These are phyloP conservation scores for Datnioides undecimradiatus DNA, from an alignment of 2,113 vertebrate genomes.

Conservation along the genomic window DNA sequence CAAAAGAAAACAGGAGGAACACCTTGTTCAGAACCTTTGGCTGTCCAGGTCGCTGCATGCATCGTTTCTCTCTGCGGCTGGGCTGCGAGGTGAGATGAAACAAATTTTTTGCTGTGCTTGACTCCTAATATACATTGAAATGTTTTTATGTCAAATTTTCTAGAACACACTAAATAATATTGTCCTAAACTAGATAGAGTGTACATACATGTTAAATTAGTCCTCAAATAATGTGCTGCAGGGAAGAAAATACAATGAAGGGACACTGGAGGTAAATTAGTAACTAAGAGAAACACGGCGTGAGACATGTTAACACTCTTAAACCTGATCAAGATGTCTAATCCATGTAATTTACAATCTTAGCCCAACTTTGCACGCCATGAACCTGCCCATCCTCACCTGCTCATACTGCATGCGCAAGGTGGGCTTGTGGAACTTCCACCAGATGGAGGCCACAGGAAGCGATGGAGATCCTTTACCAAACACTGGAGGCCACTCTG, in stretches of 20 bases:
- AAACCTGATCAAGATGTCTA: not conserved
- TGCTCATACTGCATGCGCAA: constrained; percentile 94
- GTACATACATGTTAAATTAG: not conserved
- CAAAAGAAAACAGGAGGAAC: constrained; percentile 78
- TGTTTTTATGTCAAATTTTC: not conserved
- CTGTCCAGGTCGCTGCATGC: constrained; percentile 91
- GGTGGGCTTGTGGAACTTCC: constrained; percentile 94
- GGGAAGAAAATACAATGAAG: not conserved
- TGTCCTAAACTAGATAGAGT: not conserved
- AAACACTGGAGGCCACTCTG: constrained; percentile 23
- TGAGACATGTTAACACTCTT: not conserved
- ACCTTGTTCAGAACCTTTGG: constrained; percentile 79
- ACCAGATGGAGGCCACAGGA: constrained; percentile 86
- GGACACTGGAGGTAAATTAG: not conserved
- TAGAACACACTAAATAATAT: not conserved
- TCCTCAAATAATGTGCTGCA: not conserved
- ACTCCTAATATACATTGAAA: not conserved
- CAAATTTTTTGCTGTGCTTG: not conserved
- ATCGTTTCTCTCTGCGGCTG: constrained; percentile 94
- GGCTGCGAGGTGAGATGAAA: constrained; percentile 86
- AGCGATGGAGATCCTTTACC: constrained; percentile 65
- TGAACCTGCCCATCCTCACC: constrained; percentile 87
- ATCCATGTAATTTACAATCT: not conserved
- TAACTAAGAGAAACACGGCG: not conserved
- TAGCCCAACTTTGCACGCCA: constrained; percentile 80